Conservation (phyloP, 2,113 vertebrate species). For the Sula dactylatra region DNA sequence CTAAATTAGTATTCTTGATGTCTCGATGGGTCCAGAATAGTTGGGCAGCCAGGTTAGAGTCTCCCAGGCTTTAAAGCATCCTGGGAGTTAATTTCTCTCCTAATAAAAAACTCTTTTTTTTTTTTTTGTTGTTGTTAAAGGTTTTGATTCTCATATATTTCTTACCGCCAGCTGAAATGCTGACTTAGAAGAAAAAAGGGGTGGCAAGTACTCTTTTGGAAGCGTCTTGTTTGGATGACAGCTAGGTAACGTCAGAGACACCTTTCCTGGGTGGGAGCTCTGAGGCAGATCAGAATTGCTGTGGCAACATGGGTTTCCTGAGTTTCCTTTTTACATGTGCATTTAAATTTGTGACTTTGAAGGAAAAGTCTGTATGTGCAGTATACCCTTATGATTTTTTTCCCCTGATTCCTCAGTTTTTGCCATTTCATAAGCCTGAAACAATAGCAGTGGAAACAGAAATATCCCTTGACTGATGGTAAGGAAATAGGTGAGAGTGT, state of each 20-base stretch:
- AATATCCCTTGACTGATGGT: background rate
- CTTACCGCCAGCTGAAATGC: background rate
- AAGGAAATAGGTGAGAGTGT: background rate
- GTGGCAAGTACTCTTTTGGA: background rate
- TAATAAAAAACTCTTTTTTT: background rate
- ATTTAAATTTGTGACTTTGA: conserved; percentile 25
- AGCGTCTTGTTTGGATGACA: conserved; percentile 48
- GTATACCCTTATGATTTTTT: background rate
- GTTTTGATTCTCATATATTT: background rate
- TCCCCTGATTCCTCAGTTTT: background rate
- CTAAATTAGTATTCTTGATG: background rate
- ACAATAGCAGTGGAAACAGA: background rate
- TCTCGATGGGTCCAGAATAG: background rate
- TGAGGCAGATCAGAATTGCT: conserved; percentile 7
- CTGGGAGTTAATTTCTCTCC: background rate
- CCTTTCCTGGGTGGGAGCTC: conserved; percentile 43
- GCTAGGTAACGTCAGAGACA: background rate
- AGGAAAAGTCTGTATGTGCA: conserved; percentile 28
- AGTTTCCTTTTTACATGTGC: background rate
- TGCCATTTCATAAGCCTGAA: background rate
- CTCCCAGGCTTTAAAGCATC: background rate
- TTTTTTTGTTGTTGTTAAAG: background rate
- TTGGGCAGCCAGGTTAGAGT: background rate
- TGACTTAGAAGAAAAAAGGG: background rate
- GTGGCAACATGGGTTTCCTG: background rate